A percentile compares a stretch with the other conserved stretches of the same genome.
phyloP scores from a whole-genome alignment of 2,888 invertebrate genomes.

The Polia nebulosa region DNA sequence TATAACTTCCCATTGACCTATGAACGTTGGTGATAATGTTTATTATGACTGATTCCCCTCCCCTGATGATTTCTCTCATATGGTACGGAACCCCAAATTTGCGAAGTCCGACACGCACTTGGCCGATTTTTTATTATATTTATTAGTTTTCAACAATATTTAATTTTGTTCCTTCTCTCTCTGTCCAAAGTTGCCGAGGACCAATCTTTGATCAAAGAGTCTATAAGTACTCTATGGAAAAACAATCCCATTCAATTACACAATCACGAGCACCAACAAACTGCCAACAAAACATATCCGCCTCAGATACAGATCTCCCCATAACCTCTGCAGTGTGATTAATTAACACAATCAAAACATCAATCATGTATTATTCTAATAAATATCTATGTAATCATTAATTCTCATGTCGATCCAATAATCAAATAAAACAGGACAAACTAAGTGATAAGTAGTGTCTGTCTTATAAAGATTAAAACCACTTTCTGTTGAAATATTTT shows the following conservation, averaged over 20 bases:
- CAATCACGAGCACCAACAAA: conserved; percentile 7
- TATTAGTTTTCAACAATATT: no score
- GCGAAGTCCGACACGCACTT: no score
- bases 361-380: conserved; percentile 52
- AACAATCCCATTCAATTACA: not conserved
- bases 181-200: not conserved
- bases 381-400: conserved; percentile 48
- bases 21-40: no score
- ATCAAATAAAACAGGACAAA: conserved; percentile 44
- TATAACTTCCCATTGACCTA: no score
- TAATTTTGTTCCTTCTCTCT: not conserved
- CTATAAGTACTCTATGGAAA: not conserved
- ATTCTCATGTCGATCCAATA: conserved; percentile 45
- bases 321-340: conserved; percentile 42
- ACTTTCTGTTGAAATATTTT: not conserved
- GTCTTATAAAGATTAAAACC: conserved; percentile 14
- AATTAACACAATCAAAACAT: conserved; percentile 55
- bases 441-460: conserved; percentile 46
- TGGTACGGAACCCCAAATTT: no score
- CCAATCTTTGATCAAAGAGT: not conserved
- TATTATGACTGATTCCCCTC: no score
- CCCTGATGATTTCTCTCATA: no score
- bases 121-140: no score
- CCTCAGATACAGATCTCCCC: conserved; percentile 53
- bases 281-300: conserved; percentile 52